Evolutionary conservation across 30 jellyfish, hydroid and myxozoan genomes (phyloP), one percentile per base, ranked within the genome.

Genomic region (Hydra vulgaris): DNA sequence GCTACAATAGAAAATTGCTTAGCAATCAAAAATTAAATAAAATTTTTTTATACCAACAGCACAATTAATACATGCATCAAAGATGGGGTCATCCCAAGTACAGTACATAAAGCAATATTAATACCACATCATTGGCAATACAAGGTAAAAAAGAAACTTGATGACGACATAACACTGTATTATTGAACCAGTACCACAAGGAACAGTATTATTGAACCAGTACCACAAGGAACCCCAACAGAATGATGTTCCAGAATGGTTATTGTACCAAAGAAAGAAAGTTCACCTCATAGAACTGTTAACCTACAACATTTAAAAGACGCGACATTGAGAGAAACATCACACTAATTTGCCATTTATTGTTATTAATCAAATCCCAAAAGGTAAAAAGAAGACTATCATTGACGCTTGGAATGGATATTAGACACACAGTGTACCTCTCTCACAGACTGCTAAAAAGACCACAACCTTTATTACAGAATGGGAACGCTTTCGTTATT

Each of bases 341-440:
- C 89, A 87, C 95, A 82, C 95, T 15, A 88, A 79, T 26, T 7
- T 81, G 26, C 94, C 81, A 25, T 87, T 87, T 80, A 26, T 61
- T 4, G 74, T 20, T 15, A 88, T 72, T 18, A 66, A 81, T 0
- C n/a, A 75, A 27, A 72, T 82, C 54, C 89, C 95, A 0, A 53
- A 73, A 19, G 7, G 22, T 67, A 83, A 83, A 15, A 66, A 25
- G 66, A 87, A 87, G 52, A 87, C 95, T 1, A 88, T 87, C 21
- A 7, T 87, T 4, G 95, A 87, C 70, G 89, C 95, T 20, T 83
- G 95, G 95, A 76, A 75, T 79, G 90, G 96, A 12, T 88, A 88
- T 79, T 86, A 88, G 83, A 83, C 86, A 79, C 80, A 82, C n/a
- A n/a, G n/a, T n/a, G n/a, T n/a, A n/a, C n/a, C n/a, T n/a, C n/a